A percentile compares a stretch with the other conserved stretches of the same genome.
Evolutionary conservation across 2,113 vertebrate genomes (phyloP).

Genomic region (Protomyctophum bolini): DNA sequence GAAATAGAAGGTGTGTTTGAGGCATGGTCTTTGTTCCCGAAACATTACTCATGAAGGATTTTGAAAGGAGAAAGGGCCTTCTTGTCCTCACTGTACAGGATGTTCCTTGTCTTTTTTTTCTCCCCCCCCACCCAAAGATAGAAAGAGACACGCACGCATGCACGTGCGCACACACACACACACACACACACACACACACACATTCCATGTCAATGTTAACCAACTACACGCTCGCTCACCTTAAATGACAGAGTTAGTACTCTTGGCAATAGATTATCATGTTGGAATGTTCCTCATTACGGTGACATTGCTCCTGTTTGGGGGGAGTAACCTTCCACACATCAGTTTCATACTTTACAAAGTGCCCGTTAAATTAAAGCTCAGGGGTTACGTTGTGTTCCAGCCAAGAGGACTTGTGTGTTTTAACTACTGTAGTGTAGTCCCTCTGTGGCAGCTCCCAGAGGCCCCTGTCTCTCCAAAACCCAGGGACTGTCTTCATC

Average conservation of each 20-base stretch:
- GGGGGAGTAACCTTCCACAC: slow-evolving; percentile 57
- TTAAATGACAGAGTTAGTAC: slow-evolving; percentile 6
- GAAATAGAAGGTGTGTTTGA: too few species aligned
- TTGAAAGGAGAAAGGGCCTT: not conserved
- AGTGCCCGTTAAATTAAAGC: slow-evolving; percentile 60
- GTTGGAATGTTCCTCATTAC: slow-evolving; percentile 35
- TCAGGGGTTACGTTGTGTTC: slow-evolving; percentile 45
- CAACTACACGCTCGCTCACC: slow-evolving; percentile 8
- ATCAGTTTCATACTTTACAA: slow-evolving; percentile 49
- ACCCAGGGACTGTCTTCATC: slow-evolving; percentile 3
- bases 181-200: not conserved
- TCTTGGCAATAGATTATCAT: slow-evolving; percentile 32
- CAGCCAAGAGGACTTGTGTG: slow-evolving; percentile 46
- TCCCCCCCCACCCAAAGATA: too few species aligned
- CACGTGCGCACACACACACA: slow-evolving; percentile 4
- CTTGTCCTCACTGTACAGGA: not conserved
- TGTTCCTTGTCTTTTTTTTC: not conserved
- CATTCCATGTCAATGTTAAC: not conserved
- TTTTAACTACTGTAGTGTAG: slow-evolving; percentile 29
- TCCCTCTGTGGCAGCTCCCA: slow-evolving; percentile 28
- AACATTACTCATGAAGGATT: not conserved
- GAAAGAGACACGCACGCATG: not conserved
- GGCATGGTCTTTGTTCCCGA: too few species aligned
- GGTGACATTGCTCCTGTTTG: slow-evolving; percentile 56
- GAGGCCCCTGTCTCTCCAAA: slow-evolving; percentile 30